Evolutionary conservation across 1,140 invertebrate genomes (phyloP).

Genomic region (Lasaia peninsularis): DNA sequence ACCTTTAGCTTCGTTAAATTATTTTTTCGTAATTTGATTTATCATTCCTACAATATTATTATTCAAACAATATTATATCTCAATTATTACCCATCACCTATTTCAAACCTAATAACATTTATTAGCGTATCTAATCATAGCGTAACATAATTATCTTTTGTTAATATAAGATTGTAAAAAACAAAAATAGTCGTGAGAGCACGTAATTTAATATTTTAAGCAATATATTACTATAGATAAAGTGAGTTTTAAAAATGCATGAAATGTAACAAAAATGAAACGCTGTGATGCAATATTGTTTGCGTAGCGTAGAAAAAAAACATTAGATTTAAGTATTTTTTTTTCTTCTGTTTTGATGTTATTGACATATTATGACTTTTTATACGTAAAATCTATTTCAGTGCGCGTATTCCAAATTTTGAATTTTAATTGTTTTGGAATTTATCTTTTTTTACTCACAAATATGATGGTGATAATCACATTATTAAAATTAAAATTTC

Average conservation of each 20-base stretch:
- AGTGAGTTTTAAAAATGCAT: background rate
- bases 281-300: background rate
- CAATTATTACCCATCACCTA: background rate
- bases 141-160: constrained; percentile 3
- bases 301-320: background rate
- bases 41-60: too few relatives aligned
- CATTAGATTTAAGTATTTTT: background rate
- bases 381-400: too few relatives aligned
- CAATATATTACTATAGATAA: constrained; percentile 13
- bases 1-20: too few relatives aligned
- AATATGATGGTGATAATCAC: too few relatives aligned
- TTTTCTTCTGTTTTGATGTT: background rate
- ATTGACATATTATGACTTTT: too few relatives aligned
- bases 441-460: too few relatives aligned
- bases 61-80: too few relatives aligned
- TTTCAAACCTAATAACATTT: background rate
- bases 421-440: too few relatives aligned
- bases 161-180: background rate
- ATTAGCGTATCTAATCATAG: background rate
- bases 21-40: too few relatives aligned
- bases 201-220: constrained; percentile 15
- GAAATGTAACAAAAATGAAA: constrained; percentile 6
- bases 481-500: too few relatives aligned
- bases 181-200: constrained; percentile 9
- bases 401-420: too few relatives aligned